phyloP scores from a whole-genome alignment of 2,113 vertebrate species.

The Solea solea region DNA sequence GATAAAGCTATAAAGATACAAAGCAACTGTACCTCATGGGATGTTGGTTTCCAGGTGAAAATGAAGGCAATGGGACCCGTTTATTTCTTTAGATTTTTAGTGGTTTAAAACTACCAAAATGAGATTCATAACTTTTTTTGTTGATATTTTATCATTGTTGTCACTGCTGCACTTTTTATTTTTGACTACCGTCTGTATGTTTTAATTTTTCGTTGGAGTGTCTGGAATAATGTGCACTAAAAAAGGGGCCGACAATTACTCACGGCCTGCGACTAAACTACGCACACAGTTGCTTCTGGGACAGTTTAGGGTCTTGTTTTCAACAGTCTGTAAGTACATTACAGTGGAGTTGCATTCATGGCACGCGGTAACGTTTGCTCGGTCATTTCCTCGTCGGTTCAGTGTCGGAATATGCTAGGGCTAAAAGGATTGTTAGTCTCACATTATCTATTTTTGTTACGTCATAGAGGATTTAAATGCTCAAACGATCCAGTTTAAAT shows the following conservation, averaged over 20 bases:
- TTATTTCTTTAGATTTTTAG: too few relatives aligned
- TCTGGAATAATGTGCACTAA: slow-evolving; percentile 56
- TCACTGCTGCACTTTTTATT: slow-evolving; percentile 70
- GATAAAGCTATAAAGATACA: neutral
- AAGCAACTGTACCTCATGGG: too few relatives aligned
- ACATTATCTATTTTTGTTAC: neutral
- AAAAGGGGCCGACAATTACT: neutral
- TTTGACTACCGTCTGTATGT: slow-evolving; percentile 20
- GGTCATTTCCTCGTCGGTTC: slow-evolving; percentile 17
- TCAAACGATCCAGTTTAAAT: too few relatives aligned
- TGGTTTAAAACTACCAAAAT: slow-evolving; percentile 3
- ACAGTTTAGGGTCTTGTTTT: neutral
- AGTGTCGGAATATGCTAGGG: neutral
- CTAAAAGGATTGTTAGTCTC: neutral
- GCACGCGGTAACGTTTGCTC: too few relatives aligned
- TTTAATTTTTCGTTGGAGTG: slow-evolving; percentile 30
- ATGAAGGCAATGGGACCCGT: too few relatives aligned
- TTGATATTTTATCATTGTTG: slow-evolving; percentile 13
- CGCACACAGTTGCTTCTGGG: neutral
- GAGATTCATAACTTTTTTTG: slow-evolving; percentile 24
- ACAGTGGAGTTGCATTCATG: slow-evolving; percentile 25
- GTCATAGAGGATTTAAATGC: neutral
- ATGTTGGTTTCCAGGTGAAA: too few relatives aligned
- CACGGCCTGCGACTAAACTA: neutral
- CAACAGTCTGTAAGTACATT: slow-evolving; percentile 1